Percentiles rank a stretch among this genome's conserved stretches.
Evolutionary conservation across 2,888 invertebrate species (phyloP).

Genomic region (Epinotia brunnichana): DNA sequence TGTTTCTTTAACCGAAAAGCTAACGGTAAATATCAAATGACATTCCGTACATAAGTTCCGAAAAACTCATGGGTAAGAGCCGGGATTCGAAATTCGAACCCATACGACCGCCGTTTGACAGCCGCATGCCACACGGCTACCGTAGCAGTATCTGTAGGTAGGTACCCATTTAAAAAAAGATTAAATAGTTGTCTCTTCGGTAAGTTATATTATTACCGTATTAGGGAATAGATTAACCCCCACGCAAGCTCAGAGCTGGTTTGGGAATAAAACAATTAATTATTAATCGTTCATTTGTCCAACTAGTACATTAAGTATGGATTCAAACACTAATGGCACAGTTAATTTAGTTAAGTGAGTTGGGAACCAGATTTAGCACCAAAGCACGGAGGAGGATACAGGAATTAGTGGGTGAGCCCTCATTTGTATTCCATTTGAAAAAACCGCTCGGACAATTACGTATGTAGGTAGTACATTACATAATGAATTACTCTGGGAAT

Average conservation of each 20-base stretch:
- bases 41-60: too few species aligned
- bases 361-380: slow-evolving; percentile 16
- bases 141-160: too few species aligned
- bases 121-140: too few species aligned
- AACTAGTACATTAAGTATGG: slow-evolving; percentile 9
- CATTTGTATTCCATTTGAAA: slow-evolving; percentile 48
- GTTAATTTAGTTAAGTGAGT: slow-evolving; percentile 22
- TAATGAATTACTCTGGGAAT: background rate
- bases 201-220: background rate
- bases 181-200: too few species aligned
- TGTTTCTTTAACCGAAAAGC: too few species aligned
- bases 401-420: slow-evolving; percentile 40
- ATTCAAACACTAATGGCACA: slow-evolving; percentile 8
- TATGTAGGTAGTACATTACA: slow-evolving; percentile 1
- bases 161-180: too few species aligned
- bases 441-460: slow-evolving; percentile 41
- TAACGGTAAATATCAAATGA: too few species aligned
- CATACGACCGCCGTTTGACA: too few species aligned
- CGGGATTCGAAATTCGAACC: too few species aligned
- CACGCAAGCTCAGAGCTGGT: too few species aligned
- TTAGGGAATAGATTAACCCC: background rate
- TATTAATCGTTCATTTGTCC: slow-evolving; percentile 18
- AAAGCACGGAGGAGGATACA: slow-evolving; percentile 18
- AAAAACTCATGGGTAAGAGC: too few species aligned
- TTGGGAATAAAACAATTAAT: slow-evolving; percentile 6